Percentiles rank a stretch among this genome's conserved stretches.
phyloP scores from a whole-genome alignment of 1,140 invertebrate species.

The Pararge aegeria region DNA sequence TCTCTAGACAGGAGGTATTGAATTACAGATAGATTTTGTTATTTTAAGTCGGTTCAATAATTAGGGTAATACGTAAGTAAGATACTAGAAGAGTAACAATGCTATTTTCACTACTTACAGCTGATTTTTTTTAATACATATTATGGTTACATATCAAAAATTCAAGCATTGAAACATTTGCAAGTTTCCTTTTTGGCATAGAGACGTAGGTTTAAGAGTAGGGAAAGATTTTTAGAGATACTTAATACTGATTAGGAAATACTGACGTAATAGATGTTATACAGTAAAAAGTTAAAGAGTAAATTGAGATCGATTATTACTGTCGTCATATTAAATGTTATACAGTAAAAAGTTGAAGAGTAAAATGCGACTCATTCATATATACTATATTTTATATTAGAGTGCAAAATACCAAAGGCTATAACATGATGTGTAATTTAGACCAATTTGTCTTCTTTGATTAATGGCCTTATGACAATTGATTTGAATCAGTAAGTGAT shows the following conservation, averaged over 20 bases:
- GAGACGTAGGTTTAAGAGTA: neutral
- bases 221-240: neutral
- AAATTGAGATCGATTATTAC: neutral
- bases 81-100: neutral
- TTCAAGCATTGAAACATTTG: neutral
- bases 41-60: constrained; percentile 41
- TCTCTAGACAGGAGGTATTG: constrained; percentile 71
- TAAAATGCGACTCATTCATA: too few species aligned
- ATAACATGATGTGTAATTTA: too few species aligned
- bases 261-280: constrained; percentile 12
- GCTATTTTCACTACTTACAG: constrained; percentile 5
- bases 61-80: constrained; percentile 26
- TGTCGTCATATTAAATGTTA: too few species aligned
- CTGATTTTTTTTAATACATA: neutral
- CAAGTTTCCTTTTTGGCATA: neutral
- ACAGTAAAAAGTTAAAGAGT: neutral
- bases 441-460: too few species aligned
- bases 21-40: constrained; percentile 49
- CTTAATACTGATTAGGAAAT: constrained; percentile 29
- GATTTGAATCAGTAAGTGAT: too few species aligned
- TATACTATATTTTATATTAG: too few species aligned
- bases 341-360: neutral
- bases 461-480: too few species aligned
- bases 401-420: too few species aligned
- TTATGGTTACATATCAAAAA: neutral